These are phyloP conservation scores for Aurelia coerulea DNA, from an alignment of 30 jellyfish, hydroid and myxozoan genomes.

Conservation along the genomic window DNA sequence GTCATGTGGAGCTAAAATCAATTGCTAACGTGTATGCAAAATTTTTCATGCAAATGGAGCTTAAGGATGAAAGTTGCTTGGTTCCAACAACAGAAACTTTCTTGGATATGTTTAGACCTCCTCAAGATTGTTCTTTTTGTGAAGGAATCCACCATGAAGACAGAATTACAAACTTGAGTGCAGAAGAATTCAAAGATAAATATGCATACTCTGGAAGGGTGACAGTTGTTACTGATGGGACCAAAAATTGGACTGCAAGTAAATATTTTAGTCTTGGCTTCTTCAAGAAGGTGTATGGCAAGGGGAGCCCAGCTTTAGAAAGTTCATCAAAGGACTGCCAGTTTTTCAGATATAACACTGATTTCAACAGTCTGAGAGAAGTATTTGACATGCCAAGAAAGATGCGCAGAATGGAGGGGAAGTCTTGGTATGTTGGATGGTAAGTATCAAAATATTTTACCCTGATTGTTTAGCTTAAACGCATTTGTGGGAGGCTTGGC, in stretches of 20 bases:
- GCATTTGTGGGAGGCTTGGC: too few relatives aligned
- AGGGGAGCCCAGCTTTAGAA: slow-evolving; percentile 81
- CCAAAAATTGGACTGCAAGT: slow-evolving; percentile 87
- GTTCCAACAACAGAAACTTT: slow-evolving; percentile 62
- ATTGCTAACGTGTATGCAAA: slow-evolving; percentile 60
- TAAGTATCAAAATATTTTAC: slow-evolving; percentile 8
- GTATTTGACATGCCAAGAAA: slow-evolving; percentile 88
- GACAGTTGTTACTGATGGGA: slow-evolving; percentile 87
- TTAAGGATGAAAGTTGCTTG: slow-evolving; percentile 69
- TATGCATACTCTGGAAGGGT: slow-evolving; percentile 89
- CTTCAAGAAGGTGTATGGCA: slow-evolving; percentile 73
- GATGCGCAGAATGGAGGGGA: slow-evolving; percentile 83
- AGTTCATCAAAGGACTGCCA: slow-evolving; percentile 84
- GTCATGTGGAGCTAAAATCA: slow-evolving; percentile 25
- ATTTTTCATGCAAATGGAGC: slow-evolving; percentile 51
- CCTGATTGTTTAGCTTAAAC: too few relatives aligned
- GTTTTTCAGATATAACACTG: slow-evolving; percentile 88
- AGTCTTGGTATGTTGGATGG: slow-evolving; percentile 97
- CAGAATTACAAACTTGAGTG: slow-evolving; percentile 77
- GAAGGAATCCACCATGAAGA: slow-evolving; percentile 69
- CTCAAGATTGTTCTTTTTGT: slow-evolving; percentile 85
- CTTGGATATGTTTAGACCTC: slow-evolving; percentile 89
- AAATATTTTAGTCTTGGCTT: slow-evolving; percentile 70
- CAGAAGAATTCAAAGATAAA: slow-evolving; percentile 76
- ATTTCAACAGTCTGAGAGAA: slow-evolving; percentile 66